Base-by-base conservation (phyloP, 2,888 invertebrate genomes). In the Lepidonotus clava region DNA sequence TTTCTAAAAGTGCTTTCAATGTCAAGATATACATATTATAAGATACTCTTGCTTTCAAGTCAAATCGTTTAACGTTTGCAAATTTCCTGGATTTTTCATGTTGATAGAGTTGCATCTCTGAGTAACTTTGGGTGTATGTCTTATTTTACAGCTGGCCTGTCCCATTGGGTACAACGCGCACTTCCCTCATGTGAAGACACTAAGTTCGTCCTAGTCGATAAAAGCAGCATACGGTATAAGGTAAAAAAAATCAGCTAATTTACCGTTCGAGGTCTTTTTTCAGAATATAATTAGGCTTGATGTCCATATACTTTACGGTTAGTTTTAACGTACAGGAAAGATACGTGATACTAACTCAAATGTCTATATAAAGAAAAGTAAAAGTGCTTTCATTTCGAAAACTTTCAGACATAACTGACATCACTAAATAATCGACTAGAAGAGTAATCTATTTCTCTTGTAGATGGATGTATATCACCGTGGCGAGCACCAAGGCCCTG, bases 211-310 rank as follows among this genome's bases (percentile, higher is more conserved):
- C 95, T 97, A 36, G 95, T 98, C 83, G 98, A 98, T 94, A 96
- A 96, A 89, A 96, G 97, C 41, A 96, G 97, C 89, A 96, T 96
- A 90, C 96, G 98, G 5, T 97, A 97, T 94, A 97, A 97, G 95
- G 96, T 96, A 90, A 56, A 85, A 21, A 77, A 41, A 41, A 53
- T n/a, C n/a, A n/a, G n/a, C n/a, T n/a, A n/a, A n/a, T n/a, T n/a
- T n/a, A n/a, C n/a, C n/a, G n/a, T n/a, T n/a, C n/a, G n/a, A n/a
- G n/a, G n/a, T n/a, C n/a, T n/a, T n/a, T n/a, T n/a, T n/a, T n/a
- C n/a, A n/a, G n/a, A n/a, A n/a, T n/a, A n/a, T n/a, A n/a, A n/a
- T n/a, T n/a, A n/a, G n/a, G n/a, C n/a, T n/a, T 32, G 24, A 28
- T 67, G 46, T 56, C 21, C 18, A 32, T 40, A 80, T 36, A 66